Evolutionary conservation across 2,888 invertebrate genomes (phyloP), one percentile per base, ranked within the genome.

Genomic region (Tiphia femorata): DNA sequence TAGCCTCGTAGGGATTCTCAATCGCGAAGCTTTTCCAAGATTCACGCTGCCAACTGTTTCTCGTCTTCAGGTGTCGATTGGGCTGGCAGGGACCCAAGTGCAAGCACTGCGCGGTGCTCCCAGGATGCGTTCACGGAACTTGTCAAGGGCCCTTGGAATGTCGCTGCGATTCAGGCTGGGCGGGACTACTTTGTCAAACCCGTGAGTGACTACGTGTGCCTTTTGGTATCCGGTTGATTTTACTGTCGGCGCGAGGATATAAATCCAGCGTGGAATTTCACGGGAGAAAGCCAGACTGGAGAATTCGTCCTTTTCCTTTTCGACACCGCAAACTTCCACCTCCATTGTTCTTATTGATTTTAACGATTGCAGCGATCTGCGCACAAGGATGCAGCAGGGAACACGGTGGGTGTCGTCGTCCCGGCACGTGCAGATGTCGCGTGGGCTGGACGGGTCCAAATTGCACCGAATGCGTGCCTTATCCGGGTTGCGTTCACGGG

Each of bases 131-230:
- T 74, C 93, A 95, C 77, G 97, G 97, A 7, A 93, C 90, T 76
- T 97, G 97, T 83, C 90, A 91, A 67, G 92, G 94, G 79, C 95
- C 96, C 2, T 87, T 95, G 29, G 94, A 97, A 83, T 97, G 97
- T 85, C 92, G 91, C 79, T 97, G 97, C 80, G 85, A 91, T 49
- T 91, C 93, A 2, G 97, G 97, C n/a, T 97, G 92, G 88, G 95
- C 94, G 8, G 97, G 97, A 55, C 86, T 95, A 53, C 84, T 95
- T 47, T 95, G 94, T 74, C 93, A 96, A 84, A 93, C 91, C 68
- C 92, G 96, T 97, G 83, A 90, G 91, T 66, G 33, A 33, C 33
- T n/a, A n/a, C n/a, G n/a, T n/a, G n/a, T n/a, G n/a, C n/a, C n/a
- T n/a, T n/a, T n/a, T n/a, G n/a, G n/a, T n/a, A n/a, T n/a, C n/a